These are phyloP conservation scores for Ernsta delagoae DNA, from an alignment of 2,888 invertebrate species.

Conservation along the genomic window DNA sequence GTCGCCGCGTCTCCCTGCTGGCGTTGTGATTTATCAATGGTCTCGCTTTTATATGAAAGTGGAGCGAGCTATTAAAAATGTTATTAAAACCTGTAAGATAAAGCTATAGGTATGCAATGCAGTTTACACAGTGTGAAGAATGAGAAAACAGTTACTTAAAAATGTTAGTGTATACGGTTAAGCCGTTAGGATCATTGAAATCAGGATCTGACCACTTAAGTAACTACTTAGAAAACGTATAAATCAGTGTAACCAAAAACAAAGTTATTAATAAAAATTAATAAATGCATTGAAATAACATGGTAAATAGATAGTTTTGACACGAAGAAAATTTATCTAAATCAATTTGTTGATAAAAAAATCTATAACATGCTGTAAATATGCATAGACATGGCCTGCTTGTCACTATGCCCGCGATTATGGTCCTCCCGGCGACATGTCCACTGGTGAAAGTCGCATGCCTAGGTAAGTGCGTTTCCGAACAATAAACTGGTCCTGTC, in stretches of 20 bases:
- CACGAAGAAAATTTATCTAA: too few relatives aligned
- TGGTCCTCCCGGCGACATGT: conserved; percentile 41
- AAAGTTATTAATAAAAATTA: too few relatives aligned
- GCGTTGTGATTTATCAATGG: conserved; percentile 29
- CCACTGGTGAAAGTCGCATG: conserved; percentile 60
- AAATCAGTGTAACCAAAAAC: too few relatives aligned
- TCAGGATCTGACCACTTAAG: too few relatives aligned
- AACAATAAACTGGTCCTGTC: conserved; percentile 67
- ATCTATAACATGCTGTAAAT: background rate
- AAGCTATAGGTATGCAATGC: background rate
- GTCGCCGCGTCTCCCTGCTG: conserved; percentile 12
- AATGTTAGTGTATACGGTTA: too few relatives aligned
- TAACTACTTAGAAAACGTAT: too few relatives aligned
- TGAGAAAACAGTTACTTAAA: too few relatives aligned
- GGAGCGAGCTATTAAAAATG: conserved; percentile 23
- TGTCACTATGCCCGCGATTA: conserved; percentile 49
- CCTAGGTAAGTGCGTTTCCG: conserved; percentile 55
- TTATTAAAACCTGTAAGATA: conserved; percentile 19
- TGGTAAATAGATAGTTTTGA: too few relatives aligned
- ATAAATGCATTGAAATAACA: too few relatives aligned
- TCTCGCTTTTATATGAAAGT: conserved; percentile 20
- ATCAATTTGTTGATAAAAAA: too few relatives aligned
- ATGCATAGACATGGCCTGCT: conserved; percentile 44
- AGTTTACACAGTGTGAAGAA: too few relatives aligned
- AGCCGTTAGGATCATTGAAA: too few relatives aligned